Base-by-base conservation (phyloP, 2,888 invertebrate species). In the Lasius platythorax region DNA sequence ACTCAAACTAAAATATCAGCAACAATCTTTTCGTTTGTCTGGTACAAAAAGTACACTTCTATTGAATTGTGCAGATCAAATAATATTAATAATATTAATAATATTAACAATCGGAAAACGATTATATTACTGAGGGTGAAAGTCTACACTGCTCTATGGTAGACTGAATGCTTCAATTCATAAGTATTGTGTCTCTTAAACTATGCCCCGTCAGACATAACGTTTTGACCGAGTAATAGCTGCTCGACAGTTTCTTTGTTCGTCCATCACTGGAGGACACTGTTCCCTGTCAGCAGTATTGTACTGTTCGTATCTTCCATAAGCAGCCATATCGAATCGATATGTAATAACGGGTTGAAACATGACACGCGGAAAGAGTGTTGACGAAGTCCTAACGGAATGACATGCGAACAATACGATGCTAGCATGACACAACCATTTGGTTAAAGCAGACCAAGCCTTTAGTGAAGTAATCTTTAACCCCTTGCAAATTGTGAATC, bases 191-290 rank as follows among this genome's bases (percentile, higher is more conserved):
- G n/a, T n/a, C 53, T 78, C 33, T 50, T 58, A 75, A 85, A 83
- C 50, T 37, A 12, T 23, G 12, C 53, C 61, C 53, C 40, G 66
- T 75, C 82, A 82, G 33, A 66, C n/a, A 56, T 67, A 53, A 72
- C 43, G 11, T 82, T 37, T 46, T 63, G 83, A 72, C 43, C 66
- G 46, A 67, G 64, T 68, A 88, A 88, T 84, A 86, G 70, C 82
- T 78, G 43, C 23, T 81, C 82, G 72, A 43, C 70, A 68, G 67
- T 84, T 79, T 72, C 82, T 82, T 82, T 82, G 76, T 74, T 30
- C 15, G 64, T 53, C n/a, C 64, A 61, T 67, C 50, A 53, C 18
- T 43, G 63, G 23, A 58, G 66, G 40, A 66, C 76, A 72, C 74
- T 72, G 30, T 23, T 56, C 28, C 43, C 28, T 72, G 72, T 23